Conservation (phyloP, 2,113 vertebrate genomes). For the Chrysemys picta region DNA sequence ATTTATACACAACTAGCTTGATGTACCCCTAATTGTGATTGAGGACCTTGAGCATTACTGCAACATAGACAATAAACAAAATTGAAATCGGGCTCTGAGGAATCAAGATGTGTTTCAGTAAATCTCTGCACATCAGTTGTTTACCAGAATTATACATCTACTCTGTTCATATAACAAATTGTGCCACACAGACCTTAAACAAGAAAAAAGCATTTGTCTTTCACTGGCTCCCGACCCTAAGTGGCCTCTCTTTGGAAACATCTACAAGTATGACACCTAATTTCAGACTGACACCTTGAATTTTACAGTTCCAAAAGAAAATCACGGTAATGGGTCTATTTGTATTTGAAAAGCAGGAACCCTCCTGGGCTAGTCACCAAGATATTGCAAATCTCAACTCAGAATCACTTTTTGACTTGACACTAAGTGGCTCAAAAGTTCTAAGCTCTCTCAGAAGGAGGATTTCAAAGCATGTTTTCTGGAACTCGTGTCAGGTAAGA, state of each 20-base stretch:
- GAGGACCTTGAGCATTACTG: not conserved
- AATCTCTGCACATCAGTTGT: not conserved
- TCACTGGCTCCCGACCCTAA: not conserved
- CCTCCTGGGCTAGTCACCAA: not conserved
- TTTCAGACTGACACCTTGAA: not conserved
- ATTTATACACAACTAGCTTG: slow-evolving; percentile 44
- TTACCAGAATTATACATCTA: slow-evolving; percentile 11
- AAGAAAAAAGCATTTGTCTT: not conserved
- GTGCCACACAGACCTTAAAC: not conserved
- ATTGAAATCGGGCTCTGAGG: not conserved
- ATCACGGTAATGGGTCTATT: not conserved
- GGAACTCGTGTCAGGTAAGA: not conserved
- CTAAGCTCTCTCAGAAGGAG: not conserved
- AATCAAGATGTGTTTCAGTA: not conserved
- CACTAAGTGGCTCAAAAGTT: slow-evolving; percentile 6
- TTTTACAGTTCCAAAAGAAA: slow-evolving; percentile 5
- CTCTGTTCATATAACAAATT: not conserved
- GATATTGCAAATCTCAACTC: slow-evolving; percentile 26
- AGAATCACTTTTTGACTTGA: slow-evolving; percentile 1
- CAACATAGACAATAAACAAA: slow-evolving; percentile 44
- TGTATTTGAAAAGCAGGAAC: not conserved
- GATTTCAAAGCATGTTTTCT: not conserved
- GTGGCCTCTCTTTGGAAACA: not conserved
- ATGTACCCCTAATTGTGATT: slow-evolving; percentile 40
- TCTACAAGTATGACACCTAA: not conserved